These are phyloP conservation scores for Ageneiosus marmoratus DNA, from an alignment of 2,113 vertebrate species.

Conservation along the genomic window DNA sequence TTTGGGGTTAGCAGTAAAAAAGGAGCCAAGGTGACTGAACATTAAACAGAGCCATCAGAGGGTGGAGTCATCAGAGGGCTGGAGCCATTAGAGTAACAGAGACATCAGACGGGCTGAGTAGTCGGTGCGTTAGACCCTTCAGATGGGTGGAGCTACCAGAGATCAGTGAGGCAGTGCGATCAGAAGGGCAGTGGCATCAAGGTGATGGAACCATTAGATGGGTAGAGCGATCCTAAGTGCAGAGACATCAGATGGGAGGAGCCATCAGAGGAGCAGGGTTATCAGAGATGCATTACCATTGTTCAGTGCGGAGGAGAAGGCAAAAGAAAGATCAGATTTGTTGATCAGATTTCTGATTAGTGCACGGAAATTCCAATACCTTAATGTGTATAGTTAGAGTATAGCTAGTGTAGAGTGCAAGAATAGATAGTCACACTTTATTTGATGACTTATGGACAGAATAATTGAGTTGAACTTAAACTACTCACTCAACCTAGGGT, in stretches of 20 bases:
- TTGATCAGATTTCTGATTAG: neutral
- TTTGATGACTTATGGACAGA: no score
- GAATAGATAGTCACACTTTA: neutral
- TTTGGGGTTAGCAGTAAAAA: conserved; percentile 56
- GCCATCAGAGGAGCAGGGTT: neutral
- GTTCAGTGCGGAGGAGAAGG: neutral
- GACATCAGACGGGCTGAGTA: neutral
- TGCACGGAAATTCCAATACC: neutral
- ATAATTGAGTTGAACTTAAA: no score
- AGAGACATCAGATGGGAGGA: neutral
- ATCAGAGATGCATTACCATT: neutral
- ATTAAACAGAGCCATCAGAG: conserved; percentile 1
- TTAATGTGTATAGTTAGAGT: neutral
- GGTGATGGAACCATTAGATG: neutral
- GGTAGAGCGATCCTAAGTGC: neutral
- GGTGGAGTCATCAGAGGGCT: neutral
- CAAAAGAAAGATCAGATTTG: neutral
- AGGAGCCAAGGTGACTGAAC: neutral
- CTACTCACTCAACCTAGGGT: no score
- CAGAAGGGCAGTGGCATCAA: neutral
- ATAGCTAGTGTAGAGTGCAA: neutral
- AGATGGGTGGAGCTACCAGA: neutral
- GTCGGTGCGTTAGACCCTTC: neutral
- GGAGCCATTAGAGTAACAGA: neutral
- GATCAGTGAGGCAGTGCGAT: neutral